Base-by-base conservation (phyloP, 2,888 invertebrate species). In the Macropis europaea region DNA sequence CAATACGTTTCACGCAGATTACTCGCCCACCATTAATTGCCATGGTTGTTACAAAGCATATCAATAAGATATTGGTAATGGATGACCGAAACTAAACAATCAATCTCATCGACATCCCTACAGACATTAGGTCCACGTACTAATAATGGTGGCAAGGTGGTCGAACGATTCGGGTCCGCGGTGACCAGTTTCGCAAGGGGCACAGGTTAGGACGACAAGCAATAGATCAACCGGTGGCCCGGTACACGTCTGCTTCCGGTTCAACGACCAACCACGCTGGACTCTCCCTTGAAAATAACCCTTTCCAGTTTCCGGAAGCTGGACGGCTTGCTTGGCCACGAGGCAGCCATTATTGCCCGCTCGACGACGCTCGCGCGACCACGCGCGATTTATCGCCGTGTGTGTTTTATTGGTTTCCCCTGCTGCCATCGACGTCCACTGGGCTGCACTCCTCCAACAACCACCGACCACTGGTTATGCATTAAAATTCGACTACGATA, bases 401-500 rank as follows among this genome's bases (percentile, higher is more conserved):
- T 84, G 85, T 84, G 84, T 86, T 86, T 86, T 86, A 86, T 86
- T 84, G 86, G 84, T 73, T 81, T 57, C 73, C 82, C 76, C 75
- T 74, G 66, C 78, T 77, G 69, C 69, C 79, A 60, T 77, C 76
- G 77, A 79, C 79, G 73, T 76, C 42, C 68, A 52, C 63, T 43
- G 26, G 53, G 66, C 66, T 77, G n/a, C n/a, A n/a, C n/a, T n/a
- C n/a, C n/a, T n/a, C n/a, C n/a, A n/a, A n/a, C n/a, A n/a, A n/a
- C n/a, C n/a, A n/a, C n/a, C n/a, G n/a, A n/a, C n/a, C n/a, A n/a
- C n/a, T n/a, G n/a, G n/a, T n/a, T n/a, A n/a, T n/a, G n/a, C n/a
- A n/a, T n/a, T n/a, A n/a, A n/a, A n/a, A n/a, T n/a, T n/a, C n/a
- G n/a, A n/a, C n/a, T n/a, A n/a, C n/a, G n/a, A n/a, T n/a, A n/a